A percentile compares a stretch with the other conserved stretches of the same genome.
phyloP scores from a whole-genome alignment of 2,888 invertebrate genomes.

The Teleogryllus oceanicus region DNA sequence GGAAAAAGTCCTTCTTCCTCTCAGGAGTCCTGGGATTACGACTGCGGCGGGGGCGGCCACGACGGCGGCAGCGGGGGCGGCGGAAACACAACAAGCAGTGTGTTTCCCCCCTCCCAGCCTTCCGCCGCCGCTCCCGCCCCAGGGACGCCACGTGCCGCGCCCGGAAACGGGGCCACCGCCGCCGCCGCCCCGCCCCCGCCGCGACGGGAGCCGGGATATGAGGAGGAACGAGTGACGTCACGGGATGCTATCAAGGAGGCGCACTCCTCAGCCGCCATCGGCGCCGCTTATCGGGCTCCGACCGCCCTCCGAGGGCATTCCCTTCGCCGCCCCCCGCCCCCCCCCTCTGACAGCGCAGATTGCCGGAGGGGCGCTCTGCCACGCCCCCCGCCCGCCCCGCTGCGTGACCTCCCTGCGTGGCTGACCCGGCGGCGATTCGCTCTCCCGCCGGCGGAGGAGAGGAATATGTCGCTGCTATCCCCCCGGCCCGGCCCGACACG shows the following conservation, averaged over 20 bases:
- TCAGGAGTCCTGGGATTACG: not conserved
- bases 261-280: not conserved
- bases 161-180: constrained; percentile 1
- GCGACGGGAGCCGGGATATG: not conserved
- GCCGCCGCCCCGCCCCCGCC: not conserved
- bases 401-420: too few species aligned
- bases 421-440: too few species aligned
- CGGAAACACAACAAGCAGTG: not conserved
- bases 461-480: too few species aligned
- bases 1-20: not conserved
- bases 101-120: not conserved
- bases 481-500: too few species aligned
- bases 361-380: too few species aligned
- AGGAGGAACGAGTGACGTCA: constrained; percentile 18
- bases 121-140: not conserved
- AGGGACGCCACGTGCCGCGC: not conserved
- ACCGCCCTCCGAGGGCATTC: not conserved
- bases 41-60: not conserved
- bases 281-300: not conserved
- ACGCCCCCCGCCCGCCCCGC: too few species aligned
- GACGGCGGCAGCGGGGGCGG: not conserved
- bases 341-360: not conserved
- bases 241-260: not conserved
- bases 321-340: not conserved
- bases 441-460: too few species aligned